phyloP scores from a whole-genome alignment of 2,888 invertebrate species.

The Rutpela maculata region DNA sequence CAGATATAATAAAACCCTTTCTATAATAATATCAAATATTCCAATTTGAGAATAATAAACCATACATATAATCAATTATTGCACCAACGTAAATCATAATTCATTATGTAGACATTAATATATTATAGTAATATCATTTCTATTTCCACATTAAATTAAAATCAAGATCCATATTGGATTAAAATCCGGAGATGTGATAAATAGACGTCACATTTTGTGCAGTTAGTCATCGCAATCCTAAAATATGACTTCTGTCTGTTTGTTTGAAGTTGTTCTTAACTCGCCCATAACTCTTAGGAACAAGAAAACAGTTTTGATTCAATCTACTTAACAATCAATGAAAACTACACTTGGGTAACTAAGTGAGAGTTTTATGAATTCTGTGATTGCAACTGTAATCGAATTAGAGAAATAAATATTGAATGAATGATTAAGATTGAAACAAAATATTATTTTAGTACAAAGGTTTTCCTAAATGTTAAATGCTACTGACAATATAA shows the following conservation, averaged over 20 bases:
- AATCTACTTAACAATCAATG: constrained; percentile 40
- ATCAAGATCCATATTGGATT: constrained; percentile 39
- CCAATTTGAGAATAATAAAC: neutral
- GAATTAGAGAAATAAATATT: neutral
- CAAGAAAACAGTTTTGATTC: constrained; percentile 63
- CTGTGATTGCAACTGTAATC: neutral
- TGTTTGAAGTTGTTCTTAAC: constrained; percentile 70
- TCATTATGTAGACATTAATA: neutral
- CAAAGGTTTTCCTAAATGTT: neutral
- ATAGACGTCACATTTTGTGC: constrained; percentile 71
- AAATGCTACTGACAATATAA: neutral
- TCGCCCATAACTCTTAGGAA: constrained; percentile 63
- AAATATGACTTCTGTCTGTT: constrained; percentile 73
- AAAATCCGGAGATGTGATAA: constrained; percentile 64
- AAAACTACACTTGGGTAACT: neutral
- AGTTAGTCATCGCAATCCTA: constrained; percentile 72
- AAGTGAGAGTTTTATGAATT: neutral
- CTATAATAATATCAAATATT: no score
- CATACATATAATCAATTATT: neutral
- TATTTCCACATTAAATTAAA: constrained; percentile 35
- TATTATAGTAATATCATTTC: constrained; percentile 17
- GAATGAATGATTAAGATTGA: neutral
- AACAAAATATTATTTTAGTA: neutral
- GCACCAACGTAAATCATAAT: neutral
- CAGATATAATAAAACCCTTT: no score